phyloP scores from a whole-genome alignment of 2,888 invertebrate genomes.

The Rugalucina vietnamica region DNA sequence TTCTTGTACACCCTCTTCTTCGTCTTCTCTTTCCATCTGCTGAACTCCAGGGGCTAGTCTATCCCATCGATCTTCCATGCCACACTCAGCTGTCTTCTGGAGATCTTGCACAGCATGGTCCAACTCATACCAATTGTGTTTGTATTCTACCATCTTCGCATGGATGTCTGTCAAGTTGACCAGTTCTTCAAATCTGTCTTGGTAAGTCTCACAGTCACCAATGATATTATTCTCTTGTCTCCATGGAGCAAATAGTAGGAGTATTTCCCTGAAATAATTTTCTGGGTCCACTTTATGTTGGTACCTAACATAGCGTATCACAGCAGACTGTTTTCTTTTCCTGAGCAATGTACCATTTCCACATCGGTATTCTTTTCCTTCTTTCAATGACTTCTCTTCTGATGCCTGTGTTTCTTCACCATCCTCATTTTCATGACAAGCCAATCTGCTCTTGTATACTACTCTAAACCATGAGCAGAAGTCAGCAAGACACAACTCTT shows the following conservation, averaged over 20 bases:
- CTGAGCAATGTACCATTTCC: neutral
- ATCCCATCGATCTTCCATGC: slow-evolving; percentile 9
- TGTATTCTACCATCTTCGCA: neutral
- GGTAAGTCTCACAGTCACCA: slow-evolving; percentile 15
- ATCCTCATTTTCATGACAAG: neutral
- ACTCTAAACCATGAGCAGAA: neutral
- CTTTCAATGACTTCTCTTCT: neutral
- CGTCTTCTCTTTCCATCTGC: neutral
- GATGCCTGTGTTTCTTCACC: neutral
- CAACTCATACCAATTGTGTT: neutral
- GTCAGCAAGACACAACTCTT: slow-evolving; percentile 57
- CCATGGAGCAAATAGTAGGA: slow-evolving; percentile 29
- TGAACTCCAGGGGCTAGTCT: slow-evolving; percentile 2
- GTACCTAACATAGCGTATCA: slow-evolving; percentile 32
- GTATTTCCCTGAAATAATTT: slow-evolving; percentile 29
- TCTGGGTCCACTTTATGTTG: slow-evolving; percentile 16
- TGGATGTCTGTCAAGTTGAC: neutral
- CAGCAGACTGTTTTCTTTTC: neutral
- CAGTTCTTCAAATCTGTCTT: neutral
- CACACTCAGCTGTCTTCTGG: neutral
- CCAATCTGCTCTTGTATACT: neutral
- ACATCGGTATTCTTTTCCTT: neutral
- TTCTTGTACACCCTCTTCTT: neutral
- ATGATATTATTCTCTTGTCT: slow-evolving; percentile 8
- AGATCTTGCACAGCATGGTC: slow-evolving; percentile 34